These are phyloP conservation scores for Lasiurus borealis DNA, from an alignment of 2,113 vertebrate genomes.

Conservation along the genomic window DNA sequence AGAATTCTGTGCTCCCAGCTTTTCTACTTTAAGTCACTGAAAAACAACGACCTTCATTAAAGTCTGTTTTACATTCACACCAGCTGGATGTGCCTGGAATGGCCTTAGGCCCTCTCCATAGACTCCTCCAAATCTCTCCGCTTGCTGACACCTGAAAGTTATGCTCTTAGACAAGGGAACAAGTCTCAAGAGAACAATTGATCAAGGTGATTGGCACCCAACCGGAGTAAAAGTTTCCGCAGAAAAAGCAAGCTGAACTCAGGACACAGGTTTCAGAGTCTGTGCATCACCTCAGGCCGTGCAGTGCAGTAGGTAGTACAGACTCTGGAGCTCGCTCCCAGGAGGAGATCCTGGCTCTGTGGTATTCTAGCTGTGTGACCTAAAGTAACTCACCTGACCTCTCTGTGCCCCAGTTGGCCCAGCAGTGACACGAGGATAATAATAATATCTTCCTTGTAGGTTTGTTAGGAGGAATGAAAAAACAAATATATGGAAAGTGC, in stretches of 20 bases:
- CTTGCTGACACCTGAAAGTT: constrained; percentile 33
- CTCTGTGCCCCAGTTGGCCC: background rate
- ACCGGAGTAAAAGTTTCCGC: background rate
- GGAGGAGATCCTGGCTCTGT: background rate
- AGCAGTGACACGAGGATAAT: background rate
- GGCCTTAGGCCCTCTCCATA: background rate
- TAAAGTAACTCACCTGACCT: background rate
- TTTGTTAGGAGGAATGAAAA: constrained; percentile 9
- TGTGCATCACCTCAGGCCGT: background rate
- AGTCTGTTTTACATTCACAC: background rate
- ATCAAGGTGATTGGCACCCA: background rate
- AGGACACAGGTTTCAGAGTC: background rate
- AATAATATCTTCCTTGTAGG: background rate
- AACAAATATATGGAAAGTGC: background rate
- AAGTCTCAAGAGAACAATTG: background rate
- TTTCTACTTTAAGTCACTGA: background rate
- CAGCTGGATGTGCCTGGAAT: background rate
- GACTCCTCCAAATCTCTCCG: background rate
- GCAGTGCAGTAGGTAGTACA: background rate
- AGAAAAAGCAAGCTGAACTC: background rate
- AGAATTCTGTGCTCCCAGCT: background rate
- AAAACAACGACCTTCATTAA: background rate
- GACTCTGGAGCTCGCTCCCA: no score
- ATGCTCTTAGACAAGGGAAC: background rate
- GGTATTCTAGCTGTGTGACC: constrained; percentile 14